Percentiles rank a stretch among this genome's conserved stretches.
Evolutionary conservation across 2,888 invertebrate species (phyloP).

Genomic region (Teleogryllus oceanicus): DNA sequence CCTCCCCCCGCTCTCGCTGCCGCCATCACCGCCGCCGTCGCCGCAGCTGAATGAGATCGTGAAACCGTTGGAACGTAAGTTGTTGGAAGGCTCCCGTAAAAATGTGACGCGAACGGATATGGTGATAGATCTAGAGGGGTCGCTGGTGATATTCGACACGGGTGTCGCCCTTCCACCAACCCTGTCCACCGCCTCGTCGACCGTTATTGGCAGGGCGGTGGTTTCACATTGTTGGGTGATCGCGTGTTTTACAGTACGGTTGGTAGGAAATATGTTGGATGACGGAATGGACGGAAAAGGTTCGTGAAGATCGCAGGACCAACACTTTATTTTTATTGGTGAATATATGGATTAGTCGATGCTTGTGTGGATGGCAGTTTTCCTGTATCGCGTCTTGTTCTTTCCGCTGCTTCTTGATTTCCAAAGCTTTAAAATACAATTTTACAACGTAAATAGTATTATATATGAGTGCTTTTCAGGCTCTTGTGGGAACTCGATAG

Average conservation of each 20-base stretch:
- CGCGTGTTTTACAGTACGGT: not conserved
- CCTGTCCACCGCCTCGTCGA: too few relatives aligned
- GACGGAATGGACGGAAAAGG: not conserved
- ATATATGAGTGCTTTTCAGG: too few relatives aligned
- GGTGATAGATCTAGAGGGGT: not conserved
- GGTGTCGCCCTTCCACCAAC: too few relatives aligned
- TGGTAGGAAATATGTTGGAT: not conserved
- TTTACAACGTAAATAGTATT: too few relatives aligned
- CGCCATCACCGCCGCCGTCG: not conserved
- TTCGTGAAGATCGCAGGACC: not conserved
- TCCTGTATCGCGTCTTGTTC: too few relatives aligned
- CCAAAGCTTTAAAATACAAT: too few relatives aligned
- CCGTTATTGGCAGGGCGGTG: not conserved
- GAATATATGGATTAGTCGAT: too few relatives aligned
- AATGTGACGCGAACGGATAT: not conserved
- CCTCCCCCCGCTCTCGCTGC: not conserved
- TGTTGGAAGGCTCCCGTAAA: not conserved
- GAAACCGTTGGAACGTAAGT: not conserved
- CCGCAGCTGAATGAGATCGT: not conserved
- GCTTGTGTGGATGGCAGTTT: too few relatives aligned
- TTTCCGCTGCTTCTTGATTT: too few relatives aligned
- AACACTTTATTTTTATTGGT: too few relatives aligned
- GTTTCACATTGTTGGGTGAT: not conserved
- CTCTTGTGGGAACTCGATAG: too few relatives aligned
- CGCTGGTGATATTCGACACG: not conserved